Conservation (phyloP, 2,797 vertebrate species). For the Sebastes wilsoni region DNA sequence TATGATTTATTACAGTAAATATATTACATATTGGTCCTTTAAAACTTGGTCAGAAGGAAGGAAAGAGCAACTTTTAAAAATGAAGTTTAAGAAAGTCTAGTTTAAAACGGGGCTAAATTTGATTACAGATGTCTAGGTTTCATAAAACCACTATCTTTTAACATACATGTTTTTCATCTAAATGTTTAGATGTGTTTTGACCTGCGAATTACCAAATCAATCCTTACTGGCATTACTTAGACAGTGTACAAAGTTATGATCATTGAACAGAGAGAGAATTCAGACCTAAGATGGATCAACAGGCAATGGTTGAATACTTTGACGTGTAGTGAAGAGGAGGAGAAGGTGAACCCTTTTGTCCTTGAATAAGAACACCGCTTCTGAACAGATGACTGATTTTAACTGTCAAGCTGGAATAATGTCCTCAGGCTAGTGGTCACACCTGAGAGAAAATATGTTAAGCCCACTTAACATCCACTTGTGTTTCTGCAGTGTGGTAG, state of each 20-base stretch:
- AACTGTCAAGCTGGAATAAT: constrained; percentile 42
- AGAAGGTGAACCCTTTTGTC: not conserved
- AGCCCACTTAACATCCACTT: constrained; percentile 55
- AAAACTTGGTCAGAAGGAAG: too few relatives aligned
- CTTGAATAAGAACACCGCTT: not conserved
- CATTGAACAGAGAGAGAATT: not conserved
- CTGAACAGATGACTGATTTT: constrained; percentile 1
- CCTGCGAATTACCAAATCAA: not conserved
- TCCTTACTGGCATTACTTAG: not conserved
- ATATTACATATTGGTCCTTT: too few relatives aligned
- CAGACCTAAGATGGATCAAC: not conserved
- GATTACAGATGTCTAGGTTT: not conserved
- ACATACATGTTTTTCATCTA: too few relatives aligned
- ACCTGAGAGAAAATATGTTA: constrained; percentile 45
- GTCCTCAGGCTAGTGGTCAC: constrained; percentile 43
- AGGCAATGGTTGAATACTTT: not conserved
- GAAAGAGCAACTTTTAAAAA: not conserved
- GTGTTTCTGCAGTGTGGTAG: constrained; percentile 16
- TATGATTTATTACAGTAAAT: too few relatives aligned
- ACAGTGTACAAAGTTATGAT: not conserved
- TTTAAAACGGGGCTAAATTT: not conserved
- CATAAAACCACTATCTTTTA: not conserved
- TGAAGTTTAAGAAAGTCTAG: not conserved
- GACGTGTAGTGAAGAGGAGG: not conserved
- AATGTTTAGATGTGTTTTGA: not conserved